A percentile compares a stretch with the other conserved stretches of the same genome.
phyloP scores from a whole-genome alignment of 2,797 vertebrate species.

The Neomorphus geoffroyi region DNA sequence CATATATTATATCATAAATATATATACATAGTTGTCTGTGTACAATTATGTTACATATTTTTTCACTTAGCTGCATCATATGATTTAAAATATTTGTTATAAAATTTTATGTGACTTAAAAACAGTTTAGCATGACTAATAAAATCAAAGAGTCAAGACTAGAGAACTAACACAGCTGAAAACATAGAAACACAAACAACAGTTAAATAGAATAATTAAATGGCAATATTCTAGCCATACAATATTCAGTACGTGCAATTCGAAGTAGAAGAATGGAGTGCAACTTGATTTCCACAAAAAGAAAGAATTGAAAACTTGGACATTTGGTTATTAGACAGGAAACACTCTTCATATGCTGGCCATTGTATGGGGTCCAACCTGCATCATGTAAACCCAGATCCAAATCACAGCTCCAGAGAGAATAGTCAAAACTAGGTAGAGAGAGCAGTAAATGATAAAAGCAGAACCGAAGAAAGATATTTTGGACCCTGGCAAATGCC shows the following conservation, averaged over 20 bases:
- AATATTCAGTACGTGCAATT: accelerated
- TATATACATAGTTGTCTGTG: neutral
- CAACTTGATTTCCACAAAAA: neutral
- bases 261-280: neutral
- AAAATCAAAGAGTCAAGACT: neutral
- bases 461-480: neutral
- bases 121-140: neutral
- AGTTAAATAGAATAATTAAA: neutral
- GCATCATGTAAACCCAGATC: neutral
- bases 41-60: neutral
- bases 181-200: neutral
- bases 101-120: neutral
- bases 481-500: neutral
- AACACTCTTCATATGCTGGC: neutral
- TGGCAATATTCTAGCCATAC: neutral
- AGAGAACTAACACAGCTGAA: neutral
- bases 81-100: neutral
- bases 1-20: neutral
- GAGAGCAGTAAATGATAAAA: neutral
- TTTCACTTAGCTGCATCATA: neutral
- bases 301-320: neutral
- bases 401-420: neutral
- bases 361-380: neutral
- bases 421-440: neutral
- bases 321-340: neutral